Evolutionary conservation across 2,797 vertebrate genomes (phyloP), one percentile per base, ranked within the genome.

Genomic region (Mormyrops boulengeri): DNA sequence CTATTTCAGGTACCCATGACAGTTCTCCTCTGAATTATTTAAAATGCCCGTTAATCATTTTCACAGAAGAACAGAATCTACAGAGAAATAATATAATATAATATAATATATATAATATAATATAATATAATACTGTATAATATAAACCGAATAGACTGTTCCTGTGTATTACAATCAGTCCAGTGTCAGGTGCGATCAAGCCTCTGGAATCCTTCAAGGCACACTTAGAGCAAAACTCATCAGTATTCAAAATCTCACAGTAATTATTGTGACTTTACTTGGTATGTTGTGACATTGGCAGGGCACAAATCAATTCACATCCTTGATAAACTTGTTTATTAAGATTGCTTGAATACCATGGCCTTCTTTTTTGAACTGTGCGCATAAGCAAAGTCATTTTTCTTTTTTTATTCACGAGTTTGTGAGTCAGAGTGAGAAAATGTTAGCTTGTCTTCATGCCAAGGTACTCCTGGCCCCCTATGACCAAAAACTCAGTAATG

Each of bases 311-410:
- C 73, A 66, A 84, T 52, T 90, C 86, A 90, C 53, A 88, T 90
- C 89, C 86, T 90, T 80, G 22, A 53, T 88, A 57, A 88, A 82
- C 69, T 88, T 17, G 2, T 49, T 84, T 69, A 66, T 89, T 86
- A 49, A 82, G 52, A 87, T 50, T 50, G 12, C 26, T 11, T n/a
- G 69, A 69, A 88, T 88, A 84, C 89, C 86, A 60, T 66, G 86
- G 53, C 69, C 19, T 44, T 73, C 88, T 73, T 22, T 22, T 84
- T 14, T 82, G 55, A 50, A 57, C 30, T 73, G 30, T 73, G 30
- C 2, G 1, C 34, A 77, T 50, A 69, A 53, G 34, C 73, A 30
- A 87, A 73, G 12, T 52, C n/a, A 12, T 77, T 89, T 89, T 22
- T 34, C 34, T 80, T 41, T 80, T 44, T 80, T n/a, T 44, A 77